Base-by-base conservation (phyloP, 2,888 invertebrate species). In the Sialis lutaria region DNA sequence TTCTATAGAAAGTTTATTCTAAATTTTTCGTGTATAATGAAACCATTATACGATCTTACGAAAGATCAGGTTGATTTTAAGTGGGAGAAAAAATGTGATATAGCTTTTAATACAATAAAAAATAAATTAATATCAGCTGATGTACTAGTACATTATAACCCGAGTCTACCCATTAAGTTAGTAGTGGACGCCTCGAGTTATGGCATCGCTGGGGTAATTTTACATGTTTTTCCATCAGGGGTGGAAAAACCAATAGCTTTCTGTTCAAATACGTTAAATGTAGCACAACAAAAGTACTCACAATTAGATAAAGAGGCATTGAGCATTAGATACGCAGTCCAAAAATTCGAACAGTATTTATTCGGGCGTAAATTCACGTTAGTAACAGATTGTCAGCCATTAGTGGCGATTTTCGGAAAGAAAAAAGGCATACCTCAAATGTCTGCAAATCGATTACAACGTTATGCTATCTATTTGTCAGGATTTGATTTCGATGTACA, bases 1-100 rank as follows among this genome's bases (percentile, higher is more conserved):
- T 64, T 60, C 53, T 64, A 64, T 50, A 53, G 57, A 6, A 55
- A 55, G 44, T 65, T 64, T 54, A 51, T 62, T 1, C 53, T 55
- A 9, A 54, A 56, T 12, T 50, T 59, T 6, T 47, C 60, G 4
- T 49, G 45, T 4, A 53, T 56, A 6, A 50, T 49, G 12, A 31
- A 13, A 37, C 49, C 51, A 13, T 37, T 50, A 10, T 50, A 50
- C 45, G 22, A 44, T 34, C 34, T 51, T 10, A 40, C 9, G 9
- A 34, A 34, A 7, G 9, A 34, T 7, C 6, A 34, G 9, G 9
- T 34, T 7, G n/a, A n/a, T n/a, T 9, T 9, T 7, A 34, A 34
- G 6, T 54, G 52, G 53, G 43, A 30, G 22, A 39, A 50, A 5
- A 33, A 46, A 1, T 51, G 53, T 37, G 34, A 49, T n/a, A 40